These are phyloP conservation scores for Enteromius treurensis DNA, from an alignment of 2,797 vertebrate genomes.

Conservation along the genomic window DNA sequence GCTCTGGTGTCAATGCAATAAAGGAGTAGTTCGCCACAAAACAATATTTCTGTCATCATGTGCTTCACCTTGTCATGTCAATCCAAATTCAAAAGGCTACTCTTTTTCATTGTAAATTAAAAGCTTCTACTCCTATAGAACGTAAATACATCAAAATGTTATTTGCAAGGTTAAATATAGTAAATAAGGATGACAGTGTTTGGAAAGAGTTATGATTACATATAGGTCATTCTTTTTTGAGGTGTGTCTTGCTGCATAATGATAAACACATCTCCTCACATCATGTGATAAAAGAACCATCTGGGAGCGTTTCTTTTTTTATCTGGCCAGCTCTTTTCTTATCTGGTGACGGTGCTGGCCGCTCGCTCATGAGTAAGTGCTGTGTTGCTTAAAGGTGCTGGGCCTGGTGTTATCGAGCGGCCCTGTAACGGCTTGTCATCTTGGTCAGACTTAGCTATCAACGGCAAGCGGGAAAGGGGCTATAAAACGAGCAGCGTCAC, in stretches of 20 bases:
- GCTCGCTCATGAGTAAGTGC: conserved; percentile 73
- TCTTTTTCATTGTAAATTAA: background rate
- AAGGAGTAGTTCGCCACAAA: background rate
- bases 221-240: background rate
- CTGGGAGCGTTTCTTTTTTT: conserved; percentile 66
- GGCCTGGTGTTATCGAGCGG: conserved; percentile 70
- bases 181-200: background rate
- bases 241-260: conserved; percentile 29
- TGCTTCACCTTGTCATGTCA: background rate
- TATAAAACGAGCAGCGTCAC: conserved; percentile 64
- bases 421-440: conserved; percentile 69
- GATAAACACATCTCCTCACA: conserved; percentile 64
- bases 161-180: background rate
- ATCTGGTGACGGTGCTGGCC: conserved; percentile 63
- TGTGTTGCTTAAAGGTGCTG: conserved; percentile 59
- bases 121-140: background rate
- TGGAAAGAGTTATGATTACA: background rate
- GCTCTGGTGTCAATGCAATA: background rate
- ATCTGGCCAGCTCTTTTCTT: conserved; percentile 68
- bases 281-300: conserved; percentile 72
- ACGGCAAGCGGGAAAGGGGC: conserved; percentile 66
- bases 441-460: conserved; percentile 77
- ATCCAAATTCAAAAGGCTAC: background rate
- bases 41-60: background rate
- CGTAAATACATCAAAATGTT: background rate